Evolutionary conservation across 2,113 vertebrate species (phyloP).

Genomic region (Falco punctatus): DNA sequence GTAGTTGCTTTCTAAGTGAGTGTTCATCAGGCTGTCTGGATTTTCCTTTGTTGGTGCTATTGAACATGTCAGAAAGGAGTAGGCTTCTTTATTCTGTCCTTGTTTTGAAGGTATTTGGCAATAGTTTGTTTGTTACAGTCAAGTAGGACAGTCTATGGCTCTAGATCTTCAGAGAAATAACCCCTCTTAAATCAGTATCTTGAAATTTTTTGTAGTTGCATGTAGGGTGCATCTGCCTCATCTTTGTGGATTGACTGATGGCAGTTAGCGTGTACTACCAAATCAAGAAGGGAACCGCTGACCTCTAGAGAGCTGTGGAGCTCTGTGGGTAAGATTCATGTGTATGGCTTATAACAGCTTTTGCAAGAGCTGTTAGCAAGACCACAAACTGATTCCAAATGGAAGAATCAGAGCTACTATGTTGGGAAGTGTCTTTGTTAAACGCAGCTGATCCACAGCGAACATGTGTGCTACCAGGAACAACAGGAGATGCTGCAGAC

Average conservation of each 20-base stretch:
- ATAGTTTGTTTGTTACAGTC: neutral
- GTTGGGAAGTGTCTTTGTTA: neutral
- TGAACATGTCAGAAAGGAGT: neutral
- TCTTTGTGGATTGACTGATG: neutral
- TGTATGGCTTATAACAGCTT: neutral
- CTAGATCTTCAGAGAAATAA: neutral
- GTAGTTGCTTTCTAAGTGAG: neutral
- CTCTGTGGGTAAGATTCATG: neutral
- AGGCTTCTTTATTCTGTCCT: neutral
- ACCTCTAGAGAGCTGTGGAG: neutral
- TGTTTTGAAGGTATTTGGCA: neutral
- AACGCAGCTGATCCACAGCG: neutral
- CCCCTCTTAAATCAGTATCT: neutral
- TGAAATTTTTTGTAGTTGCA: neutral
- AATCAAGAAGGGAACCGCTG: neutral
- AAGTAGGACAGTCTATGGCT: neutral
- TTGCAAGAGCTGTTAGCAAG: neutral
- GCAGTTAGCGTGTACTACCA: neutral
- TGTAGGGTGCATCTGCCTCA: neutral
- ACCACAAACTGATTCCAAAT: neutral
- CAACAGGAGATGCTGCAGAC: neutral
- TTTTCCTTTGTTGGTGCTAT: neutral
- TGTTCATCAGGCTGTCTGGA: neutral
- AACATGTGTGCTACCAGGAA: accelerated
- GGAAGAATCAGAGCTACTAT: neutral